Conservation (phyloP, 2,888 invertebrate species). For the Galerucella pusilla region DNA sequence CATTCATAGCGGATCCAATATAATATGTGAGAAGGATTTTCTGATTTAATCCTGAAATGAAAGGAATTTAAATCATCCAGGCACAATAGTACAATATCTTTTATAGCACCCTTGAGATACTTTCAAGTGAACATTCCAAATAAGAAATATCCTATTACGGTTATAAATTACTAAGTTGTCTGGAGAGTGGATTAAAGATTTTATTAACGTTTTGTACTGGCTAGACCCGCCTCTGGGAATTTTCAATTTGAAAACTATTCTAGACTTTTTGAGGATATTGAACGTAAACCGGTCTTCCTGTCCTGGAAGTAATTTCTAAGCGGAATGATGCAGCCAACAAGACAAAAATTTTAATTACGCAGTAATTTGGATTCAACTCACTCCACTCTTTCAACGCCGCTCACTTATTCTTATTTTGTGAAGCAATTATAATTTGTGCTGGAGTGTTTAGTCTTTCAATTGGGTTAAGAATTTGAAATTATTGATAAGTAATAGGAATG, state of each 20-base stretch:
- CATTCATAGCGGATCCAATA: neutral
- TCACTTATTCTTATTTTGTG: neutral
- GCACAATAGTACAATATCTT: neutral
- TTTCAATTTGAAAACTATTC: slow-evolving; percentile 4
- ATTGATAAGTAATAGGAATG: neutral
- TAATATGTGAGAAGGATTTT: neutral
- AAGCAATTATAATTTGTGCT: neutral
- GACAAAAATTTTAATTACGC: neutral
- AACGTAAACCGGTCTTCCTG: neutral
- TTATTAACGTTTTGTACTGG: slow-evolving; percentile 6
- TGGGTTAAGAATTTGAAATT: neutral
- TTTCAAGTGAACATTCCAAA: slow-evolving; percentile 6
- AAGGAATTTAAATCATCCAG: neutral
- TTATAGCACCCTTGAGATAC: neutral
- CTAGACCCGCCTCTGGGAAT: neutral
- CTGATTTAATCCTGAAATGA: neutral
- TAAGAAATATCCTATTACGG: slow-evolving; percentile 11
- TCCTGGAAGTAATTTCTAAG: neutral
- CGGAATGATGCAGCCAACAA: neutral
- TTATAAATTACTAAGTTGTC: slow-evolving; percentile 12
- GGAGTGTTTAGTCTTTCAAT: neutral
- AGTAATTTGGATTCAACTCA: neutral
- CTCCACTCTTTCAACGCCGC: neutral
- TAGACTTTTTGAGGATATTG: slow-evolving; percentile 5
- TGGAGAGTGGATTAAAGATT: slow-evolving; percentile 8